Conservation (phyloP, 1,140 invertebrate genomes). For the Caenorhabditis inopinata region DNA sequence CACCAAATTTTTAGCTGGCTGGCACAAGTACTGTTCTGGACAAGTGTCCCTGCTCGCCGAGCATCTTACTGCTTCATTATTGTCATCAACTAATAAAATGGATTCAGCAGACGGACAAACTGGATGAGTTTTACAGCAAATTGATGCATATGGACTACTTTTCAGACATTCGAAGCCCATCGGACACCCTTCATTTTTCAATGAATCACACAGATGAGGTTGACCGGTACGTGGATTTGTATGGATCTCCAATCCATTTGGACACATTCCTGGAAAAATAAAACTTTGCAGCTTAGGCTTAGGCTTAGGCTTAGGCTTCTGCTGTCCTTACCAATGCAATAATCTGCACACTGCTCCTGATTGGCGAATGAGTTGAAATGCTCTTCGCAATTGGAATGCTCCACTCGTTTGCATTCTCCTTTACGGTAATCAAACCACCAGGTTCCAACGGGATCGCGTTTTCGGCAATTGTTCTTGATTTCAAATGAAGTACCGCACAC, state of each 20-base stretch:
- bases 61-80: slow-evolving; percentile 38
- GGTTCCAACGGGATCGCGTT: neutral
- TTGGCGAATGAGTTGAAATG: slow-evolving; percentile 53
- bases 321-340: slow-evolving; percentile 40
- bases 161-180: slow-evolving; percentile 52
- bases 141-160: slow-evolving; percentile 44
- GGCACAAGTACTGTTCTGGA: slow-evolving; percentile 49
- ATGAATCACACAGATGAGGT: slow-evolving; percentile 48
- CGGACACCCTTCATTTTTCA: slow-evolving; percentile 49
- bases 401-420: slow-evolving; percentile 45
- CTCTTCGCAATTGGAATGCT: slow-evolving; percentile 44
- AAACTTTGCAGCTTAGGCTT: neutral
- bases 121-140: slow-evolving; percentile 50
- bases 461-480: slow-evolving; percentile 41
- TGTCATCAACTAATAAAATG: slow-evolving; percentile 28
- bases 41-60: slow-evolving; percentile 36
- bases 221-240: slow-evolving; percentile 46
- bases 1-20: slow-evolving; percentile 48
- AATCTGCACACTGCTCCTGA: slow-evolving; percentile 51
- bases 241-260: slow-evolving; percentile 32
- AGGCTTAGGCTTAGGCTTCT: too few relatives aligned
- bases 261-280: slow-evolving; percentile 37
- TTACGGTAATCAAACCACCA: slow-evolving; percentile 47
- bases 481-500: slow-evolving; percentile 49
- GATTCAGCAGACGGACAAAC: slow-evolving; percentile 49